Evolutionary conservation across 2,113 vertebrate genomes (phyloP), one percentile per base, ranked within the genome.

Genomic region (Myrmecobius fasciatus): DNA sequence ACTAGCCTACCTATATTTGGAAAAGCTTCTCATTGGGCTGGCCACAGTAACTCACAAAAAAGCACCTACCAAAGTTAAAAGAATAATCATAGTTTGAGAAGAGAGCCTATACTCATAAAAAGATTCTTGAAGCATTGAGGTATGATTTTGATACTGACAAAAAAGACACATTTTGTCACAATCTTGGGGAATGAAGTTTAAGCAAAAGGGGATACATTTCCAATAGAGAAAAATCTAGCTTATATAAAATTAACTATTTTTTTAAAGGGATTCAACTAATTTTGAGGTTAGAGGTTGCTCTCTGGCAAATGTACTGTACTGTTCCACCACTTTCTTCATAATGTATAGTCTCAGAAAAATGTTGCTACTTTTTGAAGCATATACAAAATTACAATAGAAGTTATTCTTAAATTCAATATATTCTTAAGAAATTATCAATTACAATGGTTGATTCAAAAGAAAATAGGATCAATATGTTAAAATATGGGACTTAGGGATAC

Each of bases 161-260:
- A 93, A 89, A 95, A 36, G 6, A 95, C 89, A 54, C 1, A 49
- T 75, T 75, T 90, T 94, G 8, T 53, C 67, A 91, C 75, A 89
- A 56, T 53, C 53, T 46, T 91, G 52, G 26, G 53, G 1, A 49
- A 6, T 90, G 24, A 8, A 8, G 0, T 94, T 94, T 91, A 91
- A 60, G 28, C 47, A 95, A 93, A 91, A 25, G 0, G 1, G 11
- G 49, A 46, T 88, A 75, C 93, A 26, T 96, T 94, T 96, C 3
- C 51, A 83, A 92, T 3, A 67, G 4, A 91, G 49, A 93, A 92
- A n/a, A 91, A 8, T 95, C 31, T 60, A 89, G 52, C 36, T 90
- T 54, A 20, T 1, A 31, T 3, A 54, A 88, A 96, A 90, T 91
- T 53, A n/a, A n/a, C n/a, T n/a, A n/a, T n/a, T n/a, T n/a, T n/a